Conservation (phyloP, 2,797 vertebrate species). For the Helicolenus hilgendorfi region DNA sequence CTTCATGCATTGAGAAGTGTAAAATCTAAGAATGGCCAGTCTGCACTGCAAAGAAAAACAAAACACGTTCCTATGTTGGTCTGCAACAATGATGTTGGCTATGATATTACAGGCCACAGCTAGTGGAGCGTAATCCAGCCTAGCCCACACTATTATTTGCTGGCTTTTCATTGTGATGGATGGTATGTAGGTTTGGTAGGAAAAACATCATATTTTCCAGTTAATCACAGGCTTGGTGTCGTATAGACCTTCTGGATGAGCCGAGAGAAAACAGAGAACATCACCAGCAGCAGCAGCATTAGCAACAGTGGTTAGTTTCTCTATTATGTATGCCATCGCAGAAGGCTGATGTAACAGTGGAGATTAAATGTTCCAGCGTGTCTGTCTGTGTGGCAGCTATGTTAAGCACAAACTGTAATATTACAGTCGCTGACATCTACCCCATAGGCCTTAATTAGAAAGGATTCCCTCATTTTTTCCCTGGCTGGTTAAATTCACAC, state of each 20-base stretch:
- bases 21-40: not conserved
- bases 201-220: slow-evolving; percentile 49
- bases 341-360: slow-evolving; percentile 40
- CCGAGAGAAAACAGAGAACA: slow-evolving; percentile 31
- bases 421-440: slow-evolving; percentile 23
- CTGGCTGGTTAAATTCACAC: not conserved
- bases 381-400: slow-evolving; percentile 43
- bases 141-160: slow-evolving; percentile 39
- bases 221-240: slow-evolving; percentile 51
- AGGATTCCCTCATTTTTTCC: slow-evolving; percentile 36
- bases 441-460: slow-evolving; percentile 27
- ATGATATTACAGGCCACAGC: slow-evolving; percentile 17
- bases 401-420: slow-evolving; percentile 39
- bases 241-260: slow-evolving; percentile 21
- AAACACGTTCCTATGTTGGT: slow-evolving; percentile 2
- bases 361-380: slow-evolving; percentile 51
- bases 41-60: slow-evolving; percentile 13
- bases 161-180: slow-evolving; percentile 36
- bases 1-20: not conserved
- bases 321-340: slow-evolving; percentile 11
- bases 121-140: not conserved
- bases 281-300: not conserved
- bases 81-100: slow-evolving; percentile 18
- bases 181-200: slow-evolving; percentile 36
- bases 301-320: slow-evolving; percentile 15